phyloP scores from a whole-genome alignment of 2,888 invertebrate genomes.

The Rhagonycha fulva region DNA sequence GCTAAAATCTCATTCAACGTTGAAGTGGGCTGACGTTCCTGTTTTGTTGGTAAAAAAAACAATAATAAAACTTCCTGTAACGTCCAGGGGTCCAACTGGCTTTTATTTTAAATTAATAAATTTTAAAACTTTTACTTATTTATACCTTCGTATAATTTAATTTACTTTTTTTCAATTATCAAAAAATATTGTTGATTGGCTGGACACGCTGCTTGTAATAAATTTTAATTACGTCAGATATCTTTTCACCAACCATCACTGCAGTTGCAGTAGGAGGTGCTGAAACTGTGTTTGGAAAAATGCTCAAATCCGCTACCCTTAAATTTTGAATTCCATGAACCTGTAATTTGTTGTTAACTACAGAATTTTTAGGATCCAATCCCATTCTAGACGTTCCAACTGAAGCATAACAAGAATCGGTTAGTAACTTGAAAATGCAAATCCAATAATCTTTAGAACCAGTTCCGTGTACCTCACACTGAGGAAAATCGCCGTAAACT shows the following conservation, averaged over 20 bases:
- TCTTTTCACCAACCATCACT: constrained; percentile 75
- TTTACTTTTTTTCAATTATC: too few species aligned
- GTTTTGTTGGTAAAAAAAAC: too few species aligned
- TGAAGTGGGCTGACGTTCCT: too few species aligned
- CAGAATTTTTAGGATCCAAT: constrained; percentile 43
- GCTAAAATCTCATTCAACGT: too few species aligned
- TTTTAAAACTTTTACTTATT: too few species aligned
- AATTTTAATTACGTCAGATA: constrained; percentile 54
- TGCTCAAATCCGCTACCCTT: constrained; percentile 70
- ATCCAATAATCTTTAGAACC: constrained; percentile 59
- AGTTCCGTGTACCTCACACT: constrained; percentile 63
- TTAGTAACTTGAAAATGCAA: constrained; percentile 59
- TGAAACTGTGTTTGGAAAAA: constrained; percentile 68
- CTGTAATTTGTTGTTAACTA: constrained; percentile 49
- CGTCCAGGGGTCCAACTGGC: too few species aligned
- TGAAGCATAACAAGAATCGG: constrained; percentile 68
- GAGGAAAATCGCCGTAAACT: constrained; percentile 61
- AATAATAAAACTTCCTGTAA: too few species aligned
- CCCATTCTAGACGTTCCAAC: constrained; percentile 53
- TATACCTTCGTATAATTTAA: too few species aligned
- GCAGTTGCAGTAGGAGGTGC: constrained; percentile 71
- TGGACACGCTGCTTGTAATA: not conserved
- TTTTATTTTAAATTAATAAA: too few species aligned
- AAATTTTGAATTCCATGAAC: constrained; percentile 63
- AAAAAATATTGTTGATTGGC: not conserved